These are phyloP conservation scores for Antheraea assamensis DNA, from an alignment of 2,888 invertebrate genomes.

Conservation along the genomic window DNA sequence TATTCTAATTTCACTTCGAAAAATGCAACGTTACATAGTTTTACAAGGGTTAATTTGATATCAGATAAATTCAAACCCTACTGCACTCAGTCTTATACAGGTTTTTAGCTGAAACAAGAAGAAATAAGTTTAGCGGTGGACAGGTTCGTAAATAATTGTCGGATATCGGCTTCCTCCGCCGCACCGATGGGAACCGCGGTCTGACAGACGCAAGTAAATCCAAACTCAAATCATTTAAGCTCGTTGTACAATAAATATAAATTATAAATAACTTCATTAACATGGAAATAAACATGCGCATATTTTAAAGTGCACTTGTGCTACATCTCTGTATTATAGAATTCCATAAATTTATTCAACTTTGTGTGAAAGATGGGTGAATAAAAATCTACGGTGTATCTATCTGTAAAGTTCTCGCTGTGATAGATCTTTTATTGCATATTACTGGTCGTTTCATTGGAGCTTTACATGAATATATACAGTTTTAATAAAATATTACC, in stretches of 20 bases:
- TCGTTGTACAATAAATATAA: constrained; percentile 27
- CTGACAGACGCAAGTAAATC: constrained; percentile 48
- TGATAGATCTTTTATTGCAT: background rate
- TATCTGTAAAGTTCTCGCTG: background rate
- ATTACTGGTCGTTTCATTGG: background rate
- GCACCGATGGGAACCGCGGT: constrained; percentile 28
- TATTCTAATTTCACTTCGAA: background rate
- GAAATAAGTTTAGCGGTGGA: constrained; percentile 48
- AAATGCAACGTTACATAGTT: background rate
- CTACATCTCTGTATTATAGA: background rate
- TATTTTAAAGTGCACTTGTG: background rate
- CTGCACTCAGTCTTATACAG: constrained; percentile 25
- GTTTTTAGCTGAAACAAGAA: constrained; percentile 33
- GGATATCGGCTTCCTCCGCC: constrained; percentile 29
- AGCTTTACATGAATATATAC: background rate
- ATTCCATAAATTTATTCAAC: constrained; percentile 3
- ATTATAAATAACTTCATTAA: constrained; percentile 14
- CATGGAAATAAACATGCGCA: constrained; percentile 1
- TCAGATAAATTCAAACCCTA: background rate
- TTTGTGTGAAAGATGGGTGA: background rate
- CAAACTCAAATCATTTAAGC: constrained; percentile 49
- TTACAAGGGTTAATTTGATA: background rate
- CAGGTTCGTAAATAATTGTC: constrained; percentile 28
- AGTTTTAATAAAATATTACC: background rate
- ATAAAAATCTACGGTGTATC: background rate